A percentile compares a stretch with the other conserved stretches of the same genome.
Evolutionary conservation across 2,797 vertebrate species (phyloP).

Genomic region (Sternarchorhynchus goeldii): DNA sequence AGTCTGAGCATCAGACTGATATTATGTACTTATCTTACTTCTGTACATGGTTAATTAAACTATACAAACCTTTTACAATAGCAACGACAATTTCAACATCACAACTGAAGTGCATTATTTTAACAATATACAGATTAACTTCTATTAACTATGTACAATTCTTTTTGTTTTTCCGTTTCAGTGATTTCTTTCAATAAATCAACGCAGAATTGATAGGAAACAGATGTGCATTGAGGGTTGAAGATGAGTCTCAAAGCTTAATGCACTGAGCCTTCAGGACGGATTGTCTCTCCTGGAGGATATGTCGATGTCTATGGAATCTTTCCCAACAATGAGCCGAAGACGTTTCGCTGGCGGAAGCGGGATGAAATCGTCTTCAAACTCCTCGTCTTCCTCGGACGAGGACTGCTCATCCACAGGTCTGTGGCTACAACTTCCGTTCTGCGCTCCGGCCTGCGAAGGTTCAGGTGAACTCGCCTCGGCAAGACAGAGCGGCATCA

Average conservation of each 20-base stretch:
- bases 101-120: conserved; percentile 36
- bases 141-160: not conserved
- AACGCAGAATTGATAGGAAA: conserved; percentile 5
- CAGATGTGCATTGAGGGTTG: conserved; percentile 21
- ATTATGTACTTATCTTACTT: not conserved
- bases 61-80: conserved; percentile 42
- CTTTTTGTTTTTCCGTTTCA: conserved; percentile 8
- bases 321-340: conserved; percentile 96
- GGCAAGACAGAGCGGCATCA: conserved; percentile 70
- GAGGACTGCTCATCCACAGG: conserved; percentile 72
- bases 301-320: conserved; percentile 99
- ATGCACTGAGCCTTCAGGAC: conserved; percentile 94
- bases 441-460: not conserved
- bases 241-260: conserved; percentile 60
- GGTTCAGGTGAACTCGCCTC: conserved; percentile 73
- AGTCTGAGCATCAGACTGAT: conserved; percentile 1
- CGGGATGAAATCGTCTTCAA: conserved; percentile 94
- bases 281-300: conserved; percentile 98
- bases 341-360: conserved; percentile 96
- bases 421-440: conserved; percentile 1
- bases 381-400: conserved; percentile 17
- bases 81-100: conserved; percentile 4
- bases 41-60: not conserved
- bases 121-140: conserved; percentile 27
- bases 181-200: conserved; percentile 20